A percentile compares a stretch with the other conserved stretches of the same genome.
These are phyloP conservation scores for Drosophila parvula DNA, from an alignment of 1,140 invertebrate genomes.

Conservation along the genomic window DNA sequence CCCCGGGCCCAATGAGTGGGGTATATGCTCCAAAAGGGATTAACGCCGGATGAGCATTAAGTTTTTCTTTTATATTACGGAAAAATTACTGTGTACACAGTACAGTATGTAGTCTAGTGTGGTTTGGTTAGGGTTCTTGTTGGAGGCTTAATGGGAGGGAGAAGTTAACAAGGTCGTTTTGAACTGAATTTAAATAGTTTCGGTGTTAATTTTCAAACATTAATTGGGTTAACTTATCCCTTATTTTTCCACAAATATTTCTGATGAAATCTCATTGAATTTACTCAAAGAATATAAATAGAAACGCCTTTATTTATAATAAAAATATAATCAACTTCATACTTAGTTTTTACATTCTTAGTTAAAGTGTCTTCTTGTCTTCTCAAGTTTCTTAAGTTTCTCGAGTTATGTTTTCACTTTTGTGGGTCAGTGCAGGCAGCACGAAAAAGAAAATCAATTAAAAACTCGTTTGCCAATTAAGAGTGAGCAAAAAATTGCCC, in stretches of 20 bases:
- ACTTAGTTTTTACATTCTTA: neutral
- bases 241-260: neutral
- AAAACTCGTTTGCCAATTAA: constrained; percentile 49
- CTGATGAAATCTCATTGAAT: too few relatives aligned
- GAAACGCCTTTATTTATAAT: neutral
- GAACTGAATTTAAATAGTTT: neutral
- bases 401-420: constrained; percentile 37
- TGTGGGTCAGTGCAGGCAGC: constrained; percentile 42
- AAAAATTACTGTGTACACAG: constrained; percentile 21
- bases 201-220: neutral
- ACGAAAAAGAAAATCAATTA: constrained; percentile 59
- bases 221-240: neutral
- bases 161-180: constrained; percentile 1
- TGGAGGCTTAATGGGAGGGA: neutral
- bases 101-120: neutral
- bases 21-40: constrained; percentile 53
- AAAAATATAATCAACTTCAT: too few relatives aligned
- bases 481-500: constrained; percentile 11
- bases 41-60: constrained; percentile 29
- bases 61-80: neutral
- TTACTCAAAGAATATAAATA: too few relatives aligned
- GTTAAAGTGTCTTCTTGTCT: neutral
- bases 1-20: constrained; percentile 63
- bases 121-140: neutral
- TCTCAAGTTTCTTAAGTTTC: too few relatives aligned